These are phyloP conservation scores for Alloplasta piceator DNA, from an alignment of 2,888 invertebrate species.

Conservation along the genomic window DNA sequence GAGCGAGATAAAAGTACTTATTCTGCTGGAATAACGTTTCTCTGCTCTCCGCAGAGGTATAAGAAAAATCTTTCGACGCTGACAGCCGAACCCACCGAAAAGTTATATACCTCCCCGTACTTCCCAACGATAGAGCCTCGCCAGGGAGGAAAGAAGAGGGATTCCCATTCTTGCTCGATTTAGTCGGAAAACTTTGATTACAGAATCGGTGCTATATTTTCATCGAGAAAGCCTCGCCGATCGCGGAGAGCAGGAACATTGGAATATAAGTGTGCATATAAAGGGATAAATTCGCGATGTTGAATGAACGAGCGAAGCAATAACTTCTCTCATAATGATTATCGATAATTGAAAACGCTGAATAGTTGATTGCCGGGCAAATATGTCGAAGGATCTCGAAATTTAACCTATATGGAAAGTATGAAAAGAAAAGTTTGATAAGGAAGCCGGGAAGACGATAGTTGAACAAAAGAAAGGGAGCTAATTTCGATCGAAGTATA, in stretches of 20 bases:
- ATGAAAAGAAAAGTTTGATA: conserved; percentile 19
- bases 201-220: conserved; percentile 32
- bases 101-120: conserved; percentile 27
- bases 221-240: conserved; percentile 4
- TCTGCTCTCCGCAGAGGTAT: conserved; percentile 53
- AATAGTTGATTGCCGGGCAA: conserved; percentile 29
- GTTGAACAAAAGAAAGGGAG: conserved; percentile 61
- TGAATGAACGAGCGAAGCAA: not conserved
- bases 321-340: conserved; percentile 25
- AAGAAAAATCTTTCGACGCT: conserved; percentile 61
- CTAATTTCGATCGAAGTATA: conserved; percentile 51
- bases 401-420: conserved; percentile 19
- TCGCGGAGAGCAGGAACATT: conserved; percentile 24
- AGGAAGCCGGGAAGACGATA: conserved; percentile 17
- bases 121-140: conserved; percentile 31
- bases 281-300: not conserved
- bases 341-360: conserved; percentile 47
- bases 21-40: conserved; percentile 67
- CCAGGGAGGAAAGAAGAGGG: conserved; percentile 10
- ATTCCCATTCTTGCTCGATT: conserved; percentile 55
- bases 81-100: conserved; percentile 26
- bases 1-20: conserved; percentile 55
- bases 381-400: conserved; percentile 29
- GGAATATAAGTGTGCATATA: conserved; percentile 13
- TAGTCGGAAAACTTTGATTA: conserved; percentile 55